phyloP scores from a whole-genome alignment of 2,888 invertebrate species.

The Megamerina dolium region DNA sequence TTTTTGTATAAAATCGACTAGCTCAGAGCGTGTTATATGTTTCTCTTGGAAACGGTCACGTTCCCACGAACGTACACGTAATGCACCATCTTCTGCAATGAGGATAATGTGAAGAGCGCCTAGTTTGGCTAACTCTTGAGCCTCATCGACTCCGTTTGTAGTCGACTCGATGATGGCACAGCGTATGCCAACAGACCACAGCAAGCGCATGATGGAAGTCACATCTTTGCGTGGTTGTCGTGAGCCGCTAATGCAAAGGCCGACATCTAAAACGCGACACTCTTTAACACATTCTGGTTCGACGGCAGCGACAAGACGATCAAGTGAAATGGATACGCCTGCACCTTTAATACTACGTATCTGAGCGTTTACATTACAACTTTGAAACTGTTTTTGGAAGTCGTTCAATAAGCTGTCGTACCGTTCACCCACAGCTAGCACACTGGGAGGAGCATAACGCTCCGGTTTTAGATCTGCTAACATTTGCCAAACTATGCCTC shows the following conservation, averaged over 20 bases:
- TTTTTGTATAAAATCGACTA: slow-evolving; percentile 66
- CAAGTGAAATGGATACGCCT: slow-evolving; percentile 80
- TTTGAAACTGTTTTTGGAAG: slow-evolving; percentile 54
- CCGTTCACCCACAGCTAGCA: slow-evolving; percentile 83
- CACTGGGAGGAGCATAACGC: slow-evolving; percentile 54
- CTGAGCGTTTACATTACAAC: slow-evolving; percentile 38
- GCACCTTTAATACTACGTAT: slow-evolving; percentile 55
- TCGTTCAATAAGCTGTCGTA: slow-evolving; percentile 77
- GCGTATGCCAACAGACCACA: slow-evolving; percentile 68
- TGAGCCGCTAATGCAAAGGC: slow-evolving; percentile 61
- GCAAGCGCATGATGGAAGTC: slow-evolving; percentile 54
- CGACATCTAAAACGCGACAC: slow-evolving; percentile 56
- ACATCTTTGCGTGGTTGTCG: slow-evolving; percentile 55
- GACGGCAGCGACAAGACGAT: slow-evolving; percentile 65
- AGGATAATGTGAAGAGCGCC: slow-evolving; percentile 61
- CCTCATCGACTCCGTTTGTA: slow-evolving; percentile 56
- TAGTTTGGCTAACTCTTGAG: slow-evolving; percentile 57
- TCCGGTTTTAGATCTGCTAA: slow-evolving; percentile 43
- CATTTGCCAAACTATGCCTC: slow-evolving; percentile 60
- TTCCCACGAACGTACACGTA: slow-evolving; percentile 55
- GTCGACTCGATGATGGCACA: slow-evolving; percentile 58
- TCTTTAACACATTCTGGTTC: slow-evolving; percentile 53
- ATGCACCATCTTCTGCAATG: slow-evolving; percentile 44
- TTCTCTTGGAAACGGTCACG: slow-evolving; percentile 62
- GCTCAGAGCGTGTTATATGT: slow-evolving; percentile 56